phyloP scores from a whole-genome alignment of 2,797 vertebrate genomes.

The Pipistrellus kuhlii region DNA sequence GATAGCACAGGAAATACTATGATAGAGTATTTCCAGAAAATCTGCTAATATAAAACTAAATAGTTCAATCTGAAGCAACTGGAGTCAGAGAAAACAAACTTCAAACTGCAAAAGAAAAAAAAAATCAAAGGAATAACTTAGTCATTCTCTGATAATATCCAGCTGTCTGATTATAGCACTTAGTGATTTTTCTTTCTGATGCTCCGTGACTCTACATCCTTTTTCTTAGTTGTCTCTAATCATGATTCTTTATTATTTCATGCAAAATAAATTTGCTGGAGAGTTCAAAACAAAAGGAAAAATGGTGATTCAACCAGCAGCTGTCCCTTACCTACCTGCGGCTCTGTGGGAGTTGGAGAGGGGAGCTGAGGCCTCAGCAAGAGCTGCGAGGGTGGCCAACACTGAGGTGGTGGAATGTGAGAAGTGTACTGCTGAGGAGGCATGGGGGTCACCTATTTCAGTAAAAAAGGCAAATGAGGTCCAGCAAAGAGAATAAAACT shows the following conservation, averaged over 20 bases:
- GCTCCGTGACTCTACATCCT: neutral
- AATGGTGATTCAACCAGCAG: neutral
- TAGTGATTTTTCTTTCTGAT: neutral
- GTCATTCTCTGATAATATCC: constrained; percentile 1
- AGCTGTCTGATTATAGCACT: constrained; percentile 8
- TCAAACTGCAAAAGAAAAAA: neutral
- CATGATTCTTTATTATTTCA: constrained; percentile 20
- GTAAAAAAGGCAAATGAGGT: constrained; percentile 57
- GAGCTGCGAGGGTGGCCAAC: constrained; percentile 84
- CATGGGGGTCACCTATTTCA: constrained; percentile 71
- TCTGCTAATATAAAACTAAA: neutral
- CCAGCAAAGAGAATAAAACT: neutral
- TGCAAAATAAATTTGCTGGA: constrained; percentile 9
- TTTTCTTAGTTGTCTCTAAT: constrained; percentile 21
- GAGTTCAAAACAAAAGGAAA: neutral
- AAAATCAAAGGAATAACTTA: neutral
- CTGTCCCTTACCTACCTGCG: constrained; percentile 50
- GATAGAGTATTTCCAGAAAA: neutral
- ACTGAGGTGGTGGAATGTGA: constrained; percentile 80
- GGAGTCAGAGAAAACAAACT: neutral
- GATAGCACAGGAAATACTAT: neutral
- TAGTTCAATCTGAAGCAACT: neutral
- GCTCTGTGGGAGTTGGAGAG: constrained; percentile 71
- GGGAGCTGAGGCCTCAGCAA: constrained; percentile 82
- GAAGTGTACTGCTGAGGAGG: constrained; percentile 70